Base-by-base conservation (phyloP, 1,140 invertebrate genomes). In the Atta colombica region DNA sequence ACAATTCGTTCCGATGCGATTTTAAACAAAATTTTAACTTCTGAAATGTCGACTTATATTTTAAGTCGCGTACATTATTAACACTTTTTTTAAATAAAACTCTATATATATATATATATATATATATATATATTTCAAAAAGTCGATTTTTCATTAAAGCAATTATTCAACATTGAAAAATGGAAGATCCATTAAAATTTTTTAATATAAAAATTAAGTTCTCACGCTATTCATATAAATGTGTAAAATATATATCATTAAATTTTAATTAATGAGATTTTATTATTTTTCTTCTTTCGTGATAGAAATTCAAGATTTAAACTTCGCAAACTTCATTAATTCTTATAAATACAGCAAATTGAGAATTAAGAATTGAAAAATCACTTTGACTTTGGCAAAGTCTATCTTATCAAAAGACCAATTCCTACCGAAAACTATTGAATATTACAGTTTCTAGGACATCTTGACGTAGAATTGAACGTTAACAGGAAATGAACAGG, bases 401-500 rank as follows among this genome's bases (percentile, higher is more conserved):
- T 16, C 45, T 45, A 10, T 2, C 45, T 61, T 61, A 16, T 25
- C 10, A 0, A 35, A 58, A 75, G n/a, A 75, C 58, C 0, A 45
- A 45, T 45, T 45, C 7, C 72, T 10, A 77, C 28, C 45, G 2
- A 7, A 45, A 77, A 18, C 12, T 45, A 28, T 25, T 39, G n/a
- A 35, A 18, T 6, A 53, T 16, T 21, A 16, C 8, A 25, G 21
- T 28, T 8, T 45, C 35, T 21, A 28, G 4, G 21, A 53, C 18
- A 58, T 28, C 8, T 69, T 35, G 39, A 12, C 0, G 16, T 65
- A 49, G 39, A 80, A 53, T 39, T 25, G 8, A 55, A 55, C 28
- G 58, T 77, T 63, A 66, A 53, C 14, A 80, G 63, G 49, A 68
- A 63, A 63, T 69, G 16, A 53, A 35, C 49, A 80, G 77, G 28